phyloP scores from a whole-genome alignment of 1,140 invertebrate species.

The Drosophila nigromelanica region DNA sequence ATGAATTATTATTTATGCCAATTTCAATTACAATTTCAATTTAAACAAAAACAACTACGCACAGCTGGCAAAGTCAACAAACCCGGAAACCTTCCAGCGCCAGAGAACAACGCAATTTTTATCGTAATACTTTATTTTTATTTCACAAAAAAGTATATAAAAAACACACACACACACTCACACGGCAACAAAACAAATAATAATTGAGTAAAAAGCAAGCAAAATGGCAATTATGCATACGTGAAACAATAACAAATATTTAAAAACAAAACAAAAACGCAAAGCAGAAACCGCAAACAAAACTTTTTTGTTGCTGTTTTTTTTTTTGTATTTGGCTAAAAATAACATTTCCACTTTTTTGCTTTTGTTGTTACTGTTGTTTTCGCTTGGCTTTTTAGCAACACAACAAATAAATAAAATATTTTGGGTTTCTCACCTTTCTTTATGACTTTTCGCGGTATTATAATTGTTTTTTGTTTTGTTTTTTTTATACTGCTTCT shows the following conservation, averaged over 20 bases:
- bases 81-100: slow-evolving; percentile 65
- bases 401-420: slow-evolving; percentile 64
- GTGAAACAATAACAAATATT: slow-evolving; percentile 26
- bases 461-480: slow-evolving; percentile 37
- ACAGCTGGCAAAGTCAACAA: slow-evolving; percentile 74
- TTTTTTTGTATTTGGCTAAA: slow-evolving; percentile 58
- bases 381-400: slow-evolving; percentile 66
- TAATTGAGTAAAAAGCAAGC: slow-evolving; percentile 11
- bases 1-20: slow-evolving; percentile 62
- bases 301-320: slow-evolving; percentile 30
- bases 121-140: slow-evolving; percentile 67
- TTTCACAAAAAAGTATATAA: slow-evolving; percentile 39
- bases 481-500: slow-evolving; percentile 33
- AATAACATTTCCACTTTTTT: slow-evolving; percentile 50
- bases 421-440: slow-evolving; percentile 71
- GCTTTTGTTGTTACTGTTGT: slow-evolving; percentile 32
- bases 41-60: slow-evolving; percentile 21
- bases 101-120: slow-evolving; percentile 71
- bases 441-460: slow-evolving; percentile 58
- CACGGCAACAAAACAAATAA: slow-evolving; percentile 27
- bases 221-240: slow-evolving; percentile 1
- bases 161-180: slow-evolving; percentile 9
- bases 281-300: slow-evolving; percentile 48
- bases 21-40: slow-evolving; percentile 42
- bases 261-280: slow-evolving; percentile 24